Base-by-base conservation (phyloP, 2,113 vertebrate species). In the Oenanthe oenanthe region DNA sequence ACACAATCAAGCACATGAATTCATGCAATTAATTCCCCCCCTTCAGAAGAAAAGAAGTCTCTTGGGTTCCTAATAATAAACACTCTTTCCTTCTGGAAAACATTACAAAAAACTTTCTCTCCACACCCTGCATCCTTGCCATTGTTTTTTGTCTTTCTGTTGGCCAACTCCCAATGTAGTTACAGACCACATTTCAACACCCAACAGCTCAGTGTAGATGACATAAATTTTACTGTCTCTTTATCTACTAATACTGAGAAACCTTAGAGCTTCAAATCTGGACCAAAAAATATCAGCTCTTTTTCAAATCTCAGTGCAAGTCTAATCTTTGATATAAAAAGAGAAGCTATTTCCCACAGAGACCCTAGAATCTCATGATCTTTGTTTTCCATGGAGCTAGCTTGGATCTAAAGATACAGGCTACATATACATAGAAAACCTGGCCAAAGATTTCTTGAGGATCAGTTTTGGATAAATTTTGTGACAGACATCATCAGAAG, bases 21-120 rank as follows among this genome's bases (percentile, higher is more conserved):
- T 54, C 13, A 48, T 2, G 8, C 31, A 65, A 16, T 75, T n/a
- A 34, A 75, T 32, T 68, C 9, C 4, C 4, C 0, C 1, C 8
- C 6, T 4, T 5, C 13, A 6, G 29, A 61, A 91, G 20, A 76
- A 38, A n/a, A 25, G n/a, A 74, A 43, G 21, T 54, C 38, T 92
- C 34, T 71, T 63, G 20, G 22, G 9, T 92, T 19, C 22, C 47
- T 65, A 67, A n/a, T 12, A 47, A 63, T 25, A 70, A 82, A 54
- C 14, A 51, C 2, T 19, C 65, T 57, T 71, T 20, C n/a, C 18
- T 72, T 61, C 31, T 1, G 8, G 36, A 60, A 51, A 89, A 82
- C 22, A 73, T n/a, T 79, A 17, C 28, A 72, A 79, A 48, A 47
- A 17, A 60, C 18, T 61, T 53, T 3, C 3, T 47, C 36, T 54